A percentile compares a stretch with the other conserved stretches of the same genome.
Conservation (phyloP, 2,113 vertebrate species). For the Dasypus novemcinctus region DNA sequence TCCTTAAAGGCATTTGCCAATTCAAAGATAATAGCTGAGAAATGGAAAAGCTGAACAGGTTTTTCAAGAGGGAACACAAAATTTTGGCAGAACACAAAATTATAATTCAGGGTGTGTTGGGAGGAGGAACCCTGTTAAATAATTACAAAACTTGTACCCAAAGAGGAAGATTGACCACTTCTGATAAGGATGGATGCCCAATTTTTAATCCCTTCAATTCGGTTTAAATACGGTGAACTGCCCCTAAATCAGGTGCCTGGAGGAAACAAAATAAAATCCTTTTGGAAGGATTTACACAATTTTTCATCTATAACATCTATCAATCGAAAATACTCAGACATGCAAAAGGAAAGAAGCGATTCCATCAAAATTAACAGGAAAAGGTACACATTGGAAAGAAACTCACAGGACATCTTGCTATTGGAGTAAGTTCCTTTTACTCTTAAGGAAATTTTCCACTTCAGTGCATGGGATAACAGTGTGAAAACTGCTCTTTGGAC, state of each 20-base stretch:
- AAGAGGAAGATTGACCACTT: background rate
- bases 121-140: background rate
- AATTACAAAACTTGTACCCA: background rate
- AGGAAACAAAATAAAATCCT: background rate
- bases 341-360: background rate
- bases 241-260: background rate
- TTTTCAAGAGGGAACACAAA: background rate
- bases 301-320: background rate
- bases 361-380: too few species aligned
- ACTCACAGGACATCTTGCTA: background rate
- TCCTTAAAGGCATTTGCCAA: background rate
- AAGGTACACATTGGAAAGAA: too few species aligned
- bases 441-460: background rate
- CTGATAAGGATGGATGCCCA: background rate
- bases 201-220: background rate
- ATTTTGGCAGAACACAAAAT: background rate
- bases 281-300: background rate
- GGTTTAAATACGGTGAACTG: too few species aligned
- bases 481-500: background rate
- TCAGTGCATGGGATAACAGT: background rate
- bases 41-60: background rate
- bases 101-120: rapidly evolving
- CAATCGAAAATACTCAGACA: background rate
- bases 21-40: background rate
- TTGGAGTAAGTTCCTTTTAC: background rate